Evolutionary conservation across 2,113 vertebrate species (phyloP), one percentile per base, ranked within the genome.

Genomic region (Nibea coibor): DNA sequence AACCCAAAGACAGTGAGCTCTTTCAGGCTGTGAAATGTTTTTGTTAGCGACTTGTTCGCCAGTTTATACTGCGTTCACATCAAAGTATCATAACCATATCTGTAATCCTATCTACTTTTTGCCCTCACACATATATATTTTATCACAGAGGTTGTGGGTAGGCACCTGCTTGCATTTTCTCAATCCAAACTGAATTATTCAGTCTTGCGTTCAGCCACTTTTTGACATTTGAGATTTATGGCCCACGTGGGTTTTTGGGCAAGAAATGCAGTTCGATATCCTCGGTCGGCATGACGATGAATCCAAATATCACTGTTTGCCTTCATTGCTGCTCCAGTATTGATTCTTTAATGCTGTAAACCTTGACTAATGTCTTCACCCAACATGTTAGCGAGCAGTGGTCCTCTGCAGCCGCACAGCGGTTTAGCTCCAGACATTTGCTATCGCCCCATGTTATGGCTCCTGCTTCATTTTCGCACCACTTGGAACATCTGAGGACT

Each of bases 321-420:
- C 78, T 87, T 84, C 84, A 59, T 56, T 84, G 87, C 88, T 80
- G 91, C 86, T 80, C 75, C 73, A 42, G 75, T 91, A 94, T 94
- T 86, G 93, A 94, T 92, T 86, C 80, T 65, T 82, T 88, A 86
- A 89, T 79, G 82, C 85, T 86, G 89, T 87, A 91, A 91, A 91
- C 91, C 91, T 89, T 92, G 93, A 93, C 91, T 91, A 93, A 93
- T 93, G 90, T 90, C 88, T 72, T 90, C 84, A 71, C 77, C 88
- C 80, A 62, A 84, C 88, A 87, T 85, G 85, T 86, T 86, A 88
- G 85, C 75, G 51, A 80, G 77, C 15, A 39, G 69, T 47, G 81
- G 85, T 78, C 81, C 87, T 86, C 66, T 58, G 65, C 87, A 77
- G 84, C 72, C 45, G 64, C 82, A 75, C 80, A 43, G 74, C 19